Base-by-base conservation (phyloP, 2,113 vertebrate species). In the Hippocampus abdominalis region DNA sequence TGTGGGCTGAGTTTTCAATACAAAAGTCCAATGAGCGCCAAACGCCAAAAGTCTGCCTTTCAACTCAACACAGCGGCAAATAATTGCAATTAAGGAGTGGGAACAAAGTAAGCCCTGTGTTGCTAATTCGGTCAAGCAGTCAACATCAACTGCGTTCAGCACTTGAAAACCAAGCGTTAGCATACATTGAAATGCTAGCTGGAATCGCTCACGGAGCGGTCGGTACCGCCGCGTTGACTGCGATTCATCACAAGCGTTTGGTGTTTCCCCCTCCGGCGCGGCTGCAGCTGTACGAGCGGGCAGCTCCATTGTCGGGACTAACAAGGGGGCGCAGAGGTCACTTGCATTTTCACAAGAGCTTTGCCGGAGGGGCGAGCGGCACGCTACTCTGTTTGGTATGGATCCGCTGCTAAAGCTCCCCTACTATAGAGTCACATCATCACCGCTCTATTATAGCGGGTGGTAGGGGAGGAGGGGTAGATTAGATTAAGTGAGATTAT, bases 401-500 rank as follows among this genome's bases (percentile, higher is more conserved):
- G 86, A 90, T 86, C 88, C 86, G 84, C 72, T n/a, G 65, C 85
- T 82, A 76, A 87, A 87, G 87, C 87, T 89, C 84, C 81, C 57
- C 1, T 80, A 84, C 86, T 84, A 86, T 87, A 76, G 84, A 89
- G 85, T 86, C 77, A 66, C 81, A 78, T 83, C 84, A 69, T 84
- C 89, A 84, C 59, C 76, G 74, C 83, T 89, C 90, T 83, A 87
- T 91, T 90, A 87, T 82, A 75, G 70, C 81, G 73, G 68, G 29
- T 72, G 29, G 29, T 3, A 0, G 29, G 29, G 32, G 32, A 27
- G 32, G 32, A n/a, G 32, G 88, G 89, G 84, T 86, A 84, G 82
- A 91, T 92, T 88, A 92, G 90, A 91, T 92, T 91, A 91, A 89
- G 83, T 81, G 81, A 92, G 91, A 90, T 92, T 91, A 91, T 73